Conservation (phyloP, 2,888 invertebrate species). For the Gari tellinella region DNA sequence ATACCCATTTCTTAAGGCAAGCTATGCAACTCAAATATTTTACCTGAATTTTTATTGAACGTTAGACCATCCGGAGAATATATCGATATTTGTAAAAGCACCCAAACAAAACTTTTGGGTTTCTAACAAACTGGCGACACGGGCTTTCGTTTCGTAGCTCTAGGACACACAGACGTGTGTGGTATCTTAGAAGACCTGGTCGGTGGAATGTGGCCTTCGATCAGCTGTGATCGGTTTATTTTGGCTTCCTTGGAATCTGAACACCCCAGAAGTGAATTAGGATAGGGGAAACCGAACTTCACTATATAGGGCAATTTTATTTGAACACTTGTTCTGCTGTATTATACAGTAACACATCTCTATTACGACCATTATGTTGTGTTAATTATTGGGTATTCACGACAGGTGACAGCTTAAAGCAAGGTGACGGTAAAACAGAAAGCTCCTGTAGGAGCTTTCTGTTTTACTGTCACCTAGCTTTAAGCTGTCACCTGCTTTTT, state of each 20-base stretch:
- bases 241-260: conserved; percentile 35
- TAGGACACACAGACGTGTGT: neutral
- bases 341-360: no score
- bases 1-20: conserved; percentile 28
- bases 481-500: no score
- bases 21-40: conserved; percentile 29
- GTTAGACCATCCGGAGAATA: conserved; percentile 6
- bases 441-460: no score
- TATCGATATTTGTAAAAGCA: conserved; percentile 33
- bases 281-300: no score
- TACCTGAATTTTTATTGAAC: conserved; percentile 31
- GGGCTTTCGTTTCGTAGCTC: no score
- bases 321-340: no score
- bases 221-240: conserved; percentile 15
- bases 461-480: no score
- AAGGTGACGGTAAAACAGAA: no score
- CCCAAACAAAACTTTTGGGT: conserved; percentile 52
- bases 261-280: conserved; percentile 22
- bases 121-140: conserved; percentile 15
- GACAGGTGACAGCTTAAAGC: no score
- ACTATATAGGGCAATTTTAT: no score
- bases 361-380: no score
- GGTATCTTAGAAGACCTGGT: conserved; percentile 3
- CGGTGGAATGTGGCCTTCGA: neutral
- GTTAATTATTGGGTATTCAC: no score